Percentiles rank a stretch among this genome's conserved stretches.
These are phyloP conservation scores for Labia minor DNA, from an alignment of 2,888 invertebrate species.

Conservation along the genomic window DNA sequence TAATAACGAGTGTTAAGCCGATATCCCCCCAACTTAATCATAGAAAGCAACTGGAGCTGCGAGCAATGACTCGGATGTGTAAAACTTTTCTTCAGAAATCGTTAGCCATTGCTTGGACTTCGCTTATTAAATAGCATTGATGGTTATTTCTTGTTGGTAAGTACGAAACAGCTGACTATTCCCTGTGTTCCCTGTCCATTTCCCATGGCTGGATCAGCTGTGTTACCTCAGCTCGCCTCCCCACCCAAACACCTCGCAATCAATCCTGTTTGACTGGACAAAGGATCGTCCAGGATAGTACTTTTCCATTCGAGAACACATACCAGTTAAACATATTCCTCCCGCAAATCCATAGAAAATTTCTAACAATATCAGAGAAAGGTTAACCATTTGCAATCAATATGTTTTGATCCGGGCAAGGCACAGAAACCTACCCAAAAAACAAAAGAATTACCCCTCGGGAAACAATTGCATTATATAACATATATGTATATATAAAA, in stretches of 20 bases:
- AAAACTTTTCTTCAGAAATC: background rate
- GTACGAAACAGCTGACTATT: background rate
- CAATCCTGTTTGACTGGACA: constrained; percentile 6
- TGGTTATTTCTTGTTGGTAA: background rate
- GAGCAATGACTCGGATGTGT: background rate
- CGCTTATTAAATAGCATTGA: constrained; percentile 13
- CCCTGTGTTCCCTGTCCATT: background rate
- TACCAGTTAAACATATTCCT: background rate
- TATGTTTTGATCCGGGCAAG: no score
- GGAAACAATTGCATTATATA: no score
- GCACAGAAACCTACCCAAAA: no score
- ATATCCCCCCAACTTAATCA: background rate
- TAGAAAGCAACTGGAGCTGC: background rate
- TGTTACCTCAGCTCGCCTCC: background rate
- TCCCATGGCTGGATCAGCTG: background rate
- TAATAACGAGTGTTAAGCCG: background rate
- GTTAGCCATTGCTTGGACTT: constrained; percentile 13
- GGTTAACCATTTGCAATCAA: background rate
- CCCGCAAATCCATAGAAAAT: background rate
- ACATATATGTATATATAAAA: no score
- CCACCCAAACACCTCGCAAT: background rate
- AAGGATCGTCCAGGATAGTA: background rate
- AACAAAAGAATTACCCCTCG: no score
- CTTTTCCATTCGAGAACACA: background rate
- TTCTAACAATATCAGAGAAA: background rate